A percentile compares a stretch with the other conserved stretches of the same genome.
These are phyloP conservation scores for Enteromius treurensis DNA, from an alignment of 2,797 vertebrate species.

Conservation along the genomic window DNA sequence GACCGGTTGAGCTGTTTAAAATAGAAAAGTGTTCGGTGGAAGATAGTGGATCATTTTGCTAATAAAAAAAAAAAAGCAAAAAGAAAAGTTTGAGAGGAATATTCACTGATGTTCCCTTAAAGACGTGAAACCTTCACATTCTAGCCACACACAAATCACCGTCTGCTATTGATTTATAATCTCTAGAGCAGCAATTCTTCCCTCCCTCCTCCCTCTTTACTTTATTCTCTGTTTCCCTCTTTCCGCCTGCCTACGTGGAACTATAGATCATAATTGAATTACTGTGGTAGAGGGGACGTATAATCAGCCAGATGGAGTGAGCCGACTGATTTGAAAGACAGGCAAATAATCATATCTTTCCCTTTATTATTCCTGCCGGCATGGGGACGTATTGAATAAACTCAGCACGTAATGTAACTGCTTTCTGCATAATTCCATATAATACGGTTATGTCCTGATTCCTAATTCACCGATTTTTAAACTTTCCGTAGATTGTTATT, in stretches of 20 bases:
- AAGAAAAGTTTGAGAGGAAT: constrained; percentile 2
- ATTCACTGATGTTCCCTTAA: not conserved
- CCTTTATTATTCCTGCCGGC: constrained; percentile 25
- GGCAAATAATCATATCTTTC: constrained; percentile 29
- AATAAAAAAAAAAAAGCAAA: not conserved
- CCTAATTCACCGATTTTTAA: constrained; percentile 38
- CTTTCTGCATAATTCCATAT: constrained; percentile 42
- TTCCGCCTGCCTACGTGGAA: constrained; percentile 8
- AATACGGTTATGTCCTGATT: constrained; percentile 49
- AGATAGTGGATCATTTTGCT: not conserved
- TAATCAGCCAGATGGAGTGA: constrained; percentile 39
- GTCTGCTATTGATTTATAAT: constrained; percentile 44
- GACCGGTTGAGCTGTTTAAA: not conserved
- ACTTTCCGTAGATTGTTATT: constrained; percentile 44
- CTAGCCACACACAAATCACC: constrained; percentile 22
- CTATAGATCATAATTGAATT: constrained; percentile 45
- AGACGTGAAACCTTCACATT: constrained; percentile 19
- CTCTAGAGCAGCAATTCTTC: constrained; percentile 20
- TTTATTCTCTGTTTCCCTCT: constrained; percentile 24
- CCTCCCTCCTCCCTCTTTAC: constrained; percentile 8
- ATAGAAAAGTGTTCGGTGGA: not conserved
- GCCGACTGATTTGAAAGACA: constrained; percentile 34
- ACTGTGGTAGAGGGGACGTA: constrained; percentile 26
- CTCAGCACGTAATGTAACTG: constrained; percentile 30
- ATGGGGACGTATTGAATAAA: constrained; percentile 44